Evolutionary conservation across 1,140 invertebrate genomes (phyloP), one percentile per base, ranked within the genome.

Genomic region (Zaprionus africanus): DNA sequence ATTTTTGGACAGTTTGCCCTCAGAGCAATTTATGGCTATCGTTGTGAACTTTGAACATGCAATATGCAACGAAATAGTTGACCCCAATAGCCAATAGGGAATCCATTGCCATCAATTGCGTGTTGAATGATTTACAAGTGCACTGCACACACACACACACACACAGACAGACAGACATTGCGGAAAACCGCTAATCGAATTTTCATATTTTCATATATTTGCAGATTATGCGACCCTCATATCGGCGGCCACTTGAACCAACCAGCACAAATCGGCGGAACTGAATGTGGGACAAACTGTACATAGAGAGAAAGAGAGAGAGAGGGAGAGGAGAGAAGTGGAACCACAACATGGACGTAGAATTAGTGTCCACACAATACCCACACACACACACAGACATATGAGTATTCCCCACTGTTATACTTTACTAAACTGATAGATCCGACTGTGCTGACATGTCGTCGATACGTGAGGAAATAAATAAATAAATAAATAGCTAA

Each of bases 191-290:
- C 85, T 88, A 88, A 88, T 90, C 71, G 82, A 88, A 81, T 90
- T 81, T 85, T 81, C 67, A 87, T 84, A 81, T 70, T 75, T 84
- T 62, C 56, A 53, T 86, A 59, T 84, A 84, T 87, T 88, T 90
- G 58, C 84, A 88, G 84, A 90, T 88, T 90, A 90, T 73, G 41
- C 84, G 71, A 84, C 81, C 81, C 78, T 84, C 38, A 84, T 88
- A 79, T 79, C 71, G 70, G 81, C 85, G 70, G 85, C 85, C 68
- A 84, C 74, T 61, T 88, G 60, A 54, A 36, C 24, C 72, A 58
- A 73, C 61, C 61, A 64, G 59, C 67, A 56, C 64, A 74, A 86
- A 82, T 80, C 66, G 79, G 41, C 69, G 83, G 68, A 75, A 72
- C 78, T 81, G 84, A 79, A 66, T 68, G 72, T 74, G 75, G 57